Percentiles rank a stretch among this genome's conserved stretches.
Evolutionary conservation across 2,888 invertebrate genomes (phyloP).

Genomic region (Epinotia brunnichana): DNA sequence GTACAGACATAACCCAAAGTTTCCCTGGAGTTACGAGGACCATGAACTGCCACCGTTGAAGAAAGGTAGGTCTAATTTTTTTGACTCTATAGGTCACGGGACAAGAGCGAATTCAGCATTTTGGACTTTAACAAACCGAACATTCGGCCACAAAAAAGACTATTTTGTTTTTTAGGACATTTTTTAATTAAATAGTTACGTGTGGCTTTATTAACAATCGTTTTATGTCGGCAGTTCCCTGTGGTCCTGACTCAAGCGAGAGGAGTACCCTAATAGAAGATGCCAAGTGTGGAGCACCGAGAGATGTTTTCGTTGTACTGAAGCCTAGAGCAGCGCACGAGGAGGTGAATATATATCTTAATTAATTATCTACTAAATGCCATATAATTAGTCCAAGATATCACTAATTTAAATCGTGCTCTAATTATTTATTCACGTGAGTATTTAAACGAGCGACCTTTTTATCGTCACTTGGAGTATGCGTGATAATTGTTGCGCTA

Average conservation of each 20-base stretch:
- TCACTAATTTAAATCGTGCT: background rate
- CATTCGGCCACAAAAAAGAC: background rate
- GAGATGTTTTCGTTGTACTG: slow-evolving; percentile 71
- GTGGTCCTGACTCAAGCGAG: slow-evolving; percentile 60
- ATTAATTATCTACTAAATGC: background rate
- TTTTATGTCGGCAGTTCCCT: slow-evolving; percentile 64
- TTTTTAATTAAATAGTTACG: background rate
- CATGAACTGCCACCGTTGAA: slow-evolving; percentile 45
- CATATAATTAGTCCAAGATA: slow-evolving; percentile 10
- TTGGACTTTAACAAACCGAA: background rate
- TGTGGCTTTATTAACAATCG: slow-evolving; percentile 3
- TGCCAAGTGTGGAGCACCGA: slow-evolving; percentile 73
- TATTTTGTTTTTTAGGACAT: background rate
- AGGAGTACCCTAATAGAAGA: slow-evolving; percentile 69
- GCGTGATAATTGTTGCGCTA: slow-evolving; percentile 23
- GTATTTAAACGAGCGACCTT: slow-evolving; percentile 8
- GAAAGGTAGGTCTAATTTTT: slow-evolving; percentile 44
- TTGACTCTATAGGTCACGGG: background rate
- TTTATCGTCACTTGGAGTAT: slow-evolving; percentile 27
- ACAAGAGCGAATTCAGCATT: background rate
- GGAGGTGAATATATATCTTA: slow-evolving; percentile 60
- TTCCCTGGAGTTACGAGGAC: slow-evolving; percentile 61
- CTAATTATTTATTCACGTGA: background rate
- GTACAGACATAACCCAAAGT: slow-evolving; percentile 66
- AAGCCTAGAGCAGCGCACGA: slow-evolving; percentile 65